Evolutionary conservation across 2,113 vertebrate genomes (phyloP).

Genomic region (Polypterus senegalus): DNA sequence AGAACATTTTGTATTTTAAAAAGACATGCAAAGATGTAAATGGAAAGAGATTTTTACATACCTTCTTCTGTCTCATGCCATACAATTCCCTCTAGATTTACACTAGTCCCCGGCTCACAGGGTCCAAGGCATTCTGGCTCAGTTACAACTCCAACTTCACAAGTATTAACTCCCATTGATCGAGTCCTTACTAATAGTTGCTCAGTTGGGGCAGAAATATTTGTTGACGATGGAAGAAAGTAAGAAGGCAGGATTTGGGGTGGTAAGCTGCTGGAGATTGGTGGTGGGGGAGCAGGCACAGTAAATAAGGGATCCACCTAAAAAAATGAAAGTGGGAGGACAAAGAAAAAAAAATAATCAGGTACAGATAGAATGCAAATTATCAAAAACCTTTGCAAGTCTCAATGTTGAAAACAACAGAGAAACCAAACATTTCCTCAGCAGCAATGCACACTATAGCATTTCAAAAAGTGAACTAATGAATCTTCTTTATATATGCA

Average conservation of each 20-base stretch:
- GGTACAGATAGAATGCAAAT: too few species aligned
- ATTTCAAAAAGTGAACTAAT: too few species aligned
- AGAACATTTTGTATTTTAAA: too few species aligned
- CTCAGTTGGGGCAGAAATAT: constrained; percentile 71
- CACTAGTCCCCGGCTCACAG: constrained; percentile 88
- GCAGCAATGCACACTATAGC: too few species aligned
- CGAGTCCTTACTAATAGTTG: constrained; percentile 79
- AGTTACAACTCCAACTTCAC: constrained; percentile 70
- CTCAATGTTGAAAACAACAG: too few species aligned
- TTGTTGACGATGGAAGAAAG: constrained; percentile 65
- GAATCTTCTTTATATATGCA: too few species aligned
- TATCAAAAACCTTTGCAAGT: too few species aligned
- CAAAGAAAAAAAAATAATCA: too few species aligned
- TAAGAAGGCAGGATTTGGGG: constrained; percentile 68
- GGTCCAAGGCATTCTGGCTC: constrained; percentile 75
- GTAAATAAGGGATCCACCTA: constrained; percentile 87
- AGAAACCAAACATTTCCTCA: too few species aligned
- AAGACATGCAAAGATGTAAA: too few species aligned
- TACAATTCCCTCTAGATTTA: constrained; percentile 93
- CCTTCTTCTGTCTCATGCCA: constrained; percentile 97
- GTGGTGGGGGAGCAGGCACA: constrained; percentile 70
- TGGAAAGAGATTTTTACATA: constrained; percentile 31
- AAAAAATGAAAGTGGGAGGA: constrained; percentile 25
- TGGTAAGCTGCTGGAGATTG: constrained; percentile 56
- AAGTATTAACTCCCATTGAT: constrained; percentile 86